phyloP scores from a whole-genome alignment of 2,888 invertebrate species.

The Spialia ferax region DNA sequence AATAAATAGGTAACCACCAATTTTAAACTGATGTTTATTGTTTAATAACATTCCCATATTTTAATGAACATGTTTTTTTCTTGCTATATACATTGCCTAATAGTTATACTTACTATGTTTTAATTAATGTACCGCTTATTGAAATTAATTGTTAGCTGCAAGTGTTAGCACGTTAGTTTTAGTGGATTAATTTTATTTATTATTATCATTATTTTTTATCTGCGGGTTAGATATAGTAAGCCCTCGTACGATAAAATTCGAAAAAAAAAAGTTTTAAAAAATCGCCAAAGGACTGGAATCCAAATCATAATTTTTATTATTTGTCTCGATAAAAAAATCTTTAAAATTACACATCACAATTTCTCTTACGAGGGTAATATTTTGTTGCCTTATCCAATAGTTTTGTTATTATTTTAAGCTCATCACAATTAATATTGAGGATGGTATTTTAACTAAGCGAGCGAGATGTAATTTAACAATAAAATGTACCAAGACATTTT shows the following conservation, averaged over 20 bases:
- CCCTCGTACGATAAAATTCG: constrained; percentile 29
- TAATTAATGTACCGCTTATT: constrained; percentile 28
- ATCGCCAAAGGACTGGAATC: constrained; percentile 16
- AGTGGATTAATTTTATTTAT: constrained; percentile 38
- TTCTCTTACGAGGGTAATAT: constrained; percentile 34
- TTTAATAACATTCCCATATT: constrained; percentile 35
- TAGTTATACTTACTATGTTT: constrained; percentile 24
- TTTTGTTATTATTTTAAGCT: constrained; percentile 44
- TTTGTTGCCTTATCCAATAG: constrained; percentile 41
- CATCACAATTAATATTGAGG: constrained; percentile 40
- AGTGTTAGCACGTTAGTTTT: constrained; percentile 32
- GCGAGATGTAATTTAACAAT: background rate
- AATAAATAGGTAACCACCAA: constrained; percentile 29
- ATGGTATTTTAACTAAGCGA: constrained; percentile 9
- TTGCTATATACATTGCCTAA: constrained; percentile 35
- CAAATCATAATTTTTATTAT: background rate
- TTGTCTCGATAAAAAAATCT: background rate
- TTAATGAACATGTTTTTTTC: constrained; percentile 22
- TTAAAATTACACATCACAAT: constrained; percentile 23
- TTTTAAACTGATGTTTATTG: constrained; percentile 20
- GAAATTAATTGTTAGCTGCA: constrained; percentile 34
- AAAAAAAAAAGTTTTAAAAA: background rate
- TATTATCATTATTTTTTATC: constrained; percentile 39
- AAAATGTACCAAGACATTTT: background rate
- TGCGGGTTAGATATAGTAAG: constrained; percentile 31